phyloP scores from a whole-genome alignment of 2,113 vertebrate genomes.

The Alectura lathami region DNA sequence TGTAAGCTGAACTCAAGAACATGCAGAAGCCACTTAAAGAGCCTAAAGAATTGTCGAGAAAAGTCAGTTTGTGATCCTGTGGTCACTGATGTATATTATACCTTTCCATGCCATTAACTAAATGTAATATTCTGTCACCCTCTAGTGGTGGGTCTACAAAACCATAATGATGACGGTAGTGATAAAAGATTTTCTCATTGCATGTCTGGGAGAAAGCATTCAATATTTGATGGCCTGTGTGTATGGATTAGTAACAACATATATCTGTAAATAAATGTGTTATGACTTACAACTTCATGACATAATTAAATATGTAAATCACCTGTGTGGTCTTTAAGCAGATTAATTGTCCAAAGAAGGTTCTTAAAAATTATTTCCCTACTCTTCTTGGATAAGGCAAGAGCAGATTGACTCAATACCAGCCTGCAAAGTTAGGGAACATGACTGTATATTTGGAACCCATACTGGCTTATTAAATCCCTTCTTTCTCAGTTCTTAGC shows the following conservation, averaged over 20 bases:
- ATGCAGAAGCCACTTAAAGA: background rate
- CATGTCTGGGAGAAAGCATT: background rate
- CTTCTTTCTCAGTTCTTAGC: background rate
- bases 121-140: slow-evolving; percentile 52
- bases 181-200: background rate
- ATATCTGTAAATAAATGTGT: background rate
- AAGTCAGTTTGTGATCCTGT: background rate
- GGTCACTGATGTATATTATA: accelerated
- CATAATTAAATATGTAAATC: background rate
- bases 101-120: background rate
- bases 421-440: background rate
- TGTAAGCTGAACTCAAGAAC: background rate
- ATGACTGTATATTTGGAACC: background rate
- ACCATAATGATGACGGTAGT: background rate
- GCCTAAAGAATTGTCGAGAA: background rate
- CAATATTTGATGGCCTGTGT: background rate
- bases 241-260: background rate
- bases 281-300: background rate
- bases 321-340: background rate
- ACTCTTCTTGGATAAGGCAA: background rate
- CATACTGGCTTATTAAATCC: background rate
- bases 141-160: slow-evolving; percentile 38
- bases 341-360: background rate
- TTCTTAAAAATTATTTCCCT: background rate
- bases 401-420: background rate